Evolutionary conservation across 2,888 invertebrate genomes (phyloP), one percentile per base, ranked within the genome.

Genomic region (Tenthredo mesomela): DNA sequence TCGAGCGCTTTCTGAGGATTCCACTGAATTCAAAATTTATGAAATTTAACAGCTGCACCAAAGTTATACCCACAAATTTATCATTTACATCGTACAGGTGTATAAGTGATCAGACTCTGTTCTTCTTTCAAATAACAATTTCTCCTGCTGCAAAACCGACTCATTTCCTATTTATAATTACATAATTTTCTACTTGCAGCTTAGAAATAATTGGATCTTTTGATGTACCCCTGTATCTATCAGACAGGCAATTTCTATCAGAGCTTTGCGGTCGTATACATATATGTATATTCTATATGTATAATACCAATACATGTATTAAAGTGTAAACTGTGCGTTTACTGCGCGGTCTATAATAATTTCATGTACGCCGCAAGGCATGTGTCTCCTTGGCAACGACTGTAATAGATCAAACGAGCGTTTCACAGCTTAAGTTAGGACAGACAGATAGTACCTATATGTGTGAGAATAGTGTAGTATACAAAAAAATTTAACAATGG

Each of bases 391-490:
- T 40, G 61, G 80, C 61, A 61, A 80, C 80, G 61, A 58, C 58
- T 61, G 80, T 37, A 40, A 80, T 80, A 40, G 80, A 80, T 61
- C 80, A 80, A 80, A 80, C 80, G 80, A 58, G 21, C 40, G n/a
- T 37, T 61, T 80, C 21, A 15, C 67, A 15, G 29, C 5, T 29
- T 33, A 33, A 5, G n/a, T n/a, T 54, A 54, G 47, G 12, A 54
- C 54, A 54, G 54, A 50, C 54, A n/a, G 7, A n/a, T n/a, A n/a
- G n/a, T 54, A 54, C 54, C 50, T 50, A 54, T 50, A 54, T 54
- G 54, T 54, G 54, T 54, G n/a, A 54, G 54, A 54, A n/a, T 54
- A 54, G 54, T 54, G 50, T 54, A n/a, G 9, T 29, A 61, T 0
- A 54, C 7, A 61, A 12, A 61, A 61, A 12, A 61, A 5, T 29